A percentile compares a stretch with the other conserved stretches of the same genome.
phyloP scores from a whole-genome alignment of 2,797 vertebrate species.

The Carduelis carduelis region DNA sequence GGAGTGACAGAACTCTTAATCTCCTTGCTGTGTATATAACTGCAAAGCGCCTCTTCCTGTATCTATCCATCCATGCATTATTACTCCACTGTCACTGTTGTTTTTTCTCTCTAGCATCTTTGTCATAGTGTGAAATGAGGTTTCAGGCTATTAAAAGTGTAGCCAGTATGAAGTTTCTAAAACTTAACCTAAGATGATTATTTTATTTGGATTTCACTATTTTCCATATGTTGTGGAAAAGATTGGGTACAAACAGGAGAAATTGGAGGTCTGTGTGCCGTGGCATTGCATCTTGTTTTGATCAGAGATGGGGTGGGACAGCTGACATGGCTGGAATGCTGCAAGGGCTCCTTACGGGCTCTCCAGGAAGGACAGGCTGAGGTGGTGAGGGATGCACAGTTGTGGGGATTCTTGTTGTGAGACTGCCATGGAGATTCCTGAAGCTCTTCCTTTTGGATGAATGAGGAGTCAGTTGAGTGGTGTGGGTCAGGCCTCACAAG shows the following conservation, averaged over 20 bases:
- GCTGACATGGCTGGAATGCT: neutral
- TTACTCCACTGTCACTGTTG: neutral
- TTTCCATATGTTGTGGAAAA: neutral
- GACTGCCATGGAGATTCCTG: accelerated
- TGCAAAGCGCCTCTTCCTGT: neutral
- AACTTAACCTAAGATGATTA: neutral
- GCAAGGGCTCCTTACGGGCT: neutral
- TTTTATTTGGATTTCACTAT: neutral
- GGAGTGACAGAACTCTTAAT: neutral
- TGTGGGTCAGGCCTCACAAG: neutral
- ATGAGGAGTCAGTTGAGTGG: neutral
- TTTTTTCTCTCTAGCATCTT: neutral
- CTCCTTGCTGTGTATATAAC: neutral
- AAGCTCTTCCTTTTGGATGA: neutral
- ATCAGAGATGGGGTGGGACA: neutral
- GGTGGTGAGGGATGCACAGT: neutral
- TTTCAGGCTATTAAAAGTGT: neutral
- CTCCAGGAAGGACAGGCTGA: neutral
- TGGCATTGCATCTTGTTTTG: accelerated
- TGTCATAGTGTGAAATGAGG: neutral
- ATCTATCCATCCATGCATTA: neutral
- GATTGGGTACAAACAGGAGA: neutral
- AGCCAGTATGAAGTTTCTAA: neutral
- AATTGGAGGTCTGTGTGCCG: accelerated
- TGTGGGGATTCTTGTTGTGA: neutral